Evolutionary conservation across 2,797 vertebrate genomes (phyloP).

Genomic region (Oreortyx pictus): DNA sequence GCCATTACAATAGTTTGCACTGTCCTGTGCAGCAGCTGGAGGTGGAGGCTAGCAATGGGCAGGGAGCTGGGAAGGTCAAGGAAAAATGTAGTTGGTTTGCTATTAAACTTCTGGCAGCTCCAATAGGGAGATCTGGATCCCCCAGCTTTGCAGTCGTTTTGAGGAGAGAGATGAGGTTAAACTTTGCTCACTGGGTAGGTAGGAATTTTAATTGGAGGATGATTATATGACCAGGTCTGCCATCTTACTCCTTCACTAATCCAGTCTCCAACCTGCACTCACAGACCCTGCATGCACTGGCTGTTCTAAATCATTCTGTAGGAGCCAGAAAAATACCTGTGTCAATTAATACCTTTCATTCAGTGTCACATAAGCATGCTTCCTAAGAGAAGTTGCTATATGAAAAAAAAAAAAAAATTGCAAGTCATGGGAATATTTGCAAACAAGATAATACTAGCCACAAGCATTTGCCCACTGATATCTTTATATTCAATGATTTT

Average conservation of each 20-base stretch:
- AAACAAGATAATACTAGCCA: not conserved
- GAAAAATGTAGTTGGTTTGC: not conserved
- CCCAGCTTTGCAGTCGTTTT: not conserved
- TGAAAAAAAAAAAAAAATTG: not conserved
- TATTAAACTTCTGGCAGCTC: not conserved
- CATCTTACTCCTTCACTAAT: not conserved
- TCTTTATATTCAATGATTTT: not conserved
- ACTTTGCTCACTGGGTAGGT: not conserved
- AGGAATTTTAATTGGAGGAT: not conserved
- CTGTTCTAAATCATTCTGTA: not conserved
- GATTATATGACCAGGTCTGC: not conserved
- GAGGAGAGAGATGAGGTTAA: not conserved
- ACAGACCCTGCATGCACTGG: not conserved
- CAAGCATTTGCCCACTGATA: not conserved
- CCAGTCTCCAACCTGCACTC: not conserved
- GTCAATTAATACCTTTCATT: not conserved
- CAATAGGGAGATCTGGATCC: not conserved
- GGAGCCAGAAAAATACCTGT: not conserved
- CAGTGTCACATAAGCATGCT: not conserved
- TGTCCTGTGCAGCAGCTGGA: not conserved
- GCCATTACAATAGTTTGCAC: not conserved
- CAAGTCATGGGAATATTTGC: not conserved
- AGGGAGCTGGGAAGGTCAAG: too few relatives aligned
- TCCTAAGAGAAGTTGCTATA: not conserved
- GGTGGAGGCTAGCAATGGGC: not conserved